Percentiles rank a stretch among this genome's conserved stretches.
phyloP scores from a whole-genome alignment of 2,888 invertebrate species.

The Pseudococcus viburni region DNA sequence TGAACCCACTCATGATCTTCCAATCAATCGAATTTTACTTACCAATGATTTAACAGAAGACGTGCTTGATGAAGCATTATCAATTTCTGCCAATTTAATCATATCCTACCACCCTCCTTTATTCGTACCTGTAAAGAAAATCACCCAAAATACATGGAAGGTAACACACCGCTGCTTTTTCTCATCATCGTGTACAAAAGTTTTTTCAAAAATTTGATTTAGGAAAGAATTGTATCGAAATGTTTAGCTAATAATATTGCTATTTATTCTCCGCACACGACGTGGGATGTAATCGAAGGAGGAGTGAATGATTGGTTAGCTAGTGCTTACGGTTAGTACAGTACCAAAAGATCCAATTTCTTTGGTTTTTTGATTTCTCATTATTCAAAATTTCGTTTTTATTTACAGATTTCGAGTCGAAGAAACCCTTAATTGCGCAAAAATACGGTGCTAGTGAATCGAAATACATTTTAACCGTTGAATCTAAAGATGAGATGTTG shows the following conservation, averaged over 20 bases:
- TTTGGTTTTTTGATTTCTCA: background rate
- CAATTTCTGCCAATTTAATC: conserved; percentile 81
- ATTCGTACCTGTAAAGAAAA: conserved; percentile 85
- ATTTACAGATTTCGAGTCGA: background rate
- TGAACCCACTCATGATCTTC: conserved; percentile 78
- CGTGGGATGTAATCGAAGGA: conserved; percentile 85
- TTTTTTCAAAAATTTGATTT: conserved; percentile 69
- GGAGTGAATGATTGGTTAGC: conserved; percentile 97
- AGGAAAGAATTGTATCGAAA: conserved; percentile 84
- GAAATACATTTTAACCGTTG: conserved; percentile 24
- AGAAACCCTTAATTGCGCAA: background rate
- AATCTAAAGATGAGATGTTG: background rate
- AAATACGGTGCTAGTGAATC: conserved; percentile 20
- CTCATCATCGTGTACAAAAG: background rate
- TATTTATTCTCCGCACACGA: conserved; percentile 93
- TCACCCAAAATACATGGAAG: conserved; percentile 79
- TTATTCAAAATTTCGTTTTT: background rate
- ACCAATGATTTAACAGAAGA: conserved; percentile 94
- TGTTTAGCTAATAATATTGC: conserved; percentile 89
- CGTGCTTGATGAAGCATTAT: conserved; percentile 86
- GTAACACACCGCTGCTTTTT: conserved; percentile 72
- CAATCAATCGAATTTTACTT: conserved; percentile 80
- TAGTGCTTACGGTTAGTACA: conserved; percentile 74
- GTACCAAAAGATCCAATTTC: no score
- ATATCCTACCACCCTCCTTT: conserved; percentile 97